phyloP scores from a whole-genome alignment of 2,888 invertebrate genomes.

The Morinoia aosen region DNA sequence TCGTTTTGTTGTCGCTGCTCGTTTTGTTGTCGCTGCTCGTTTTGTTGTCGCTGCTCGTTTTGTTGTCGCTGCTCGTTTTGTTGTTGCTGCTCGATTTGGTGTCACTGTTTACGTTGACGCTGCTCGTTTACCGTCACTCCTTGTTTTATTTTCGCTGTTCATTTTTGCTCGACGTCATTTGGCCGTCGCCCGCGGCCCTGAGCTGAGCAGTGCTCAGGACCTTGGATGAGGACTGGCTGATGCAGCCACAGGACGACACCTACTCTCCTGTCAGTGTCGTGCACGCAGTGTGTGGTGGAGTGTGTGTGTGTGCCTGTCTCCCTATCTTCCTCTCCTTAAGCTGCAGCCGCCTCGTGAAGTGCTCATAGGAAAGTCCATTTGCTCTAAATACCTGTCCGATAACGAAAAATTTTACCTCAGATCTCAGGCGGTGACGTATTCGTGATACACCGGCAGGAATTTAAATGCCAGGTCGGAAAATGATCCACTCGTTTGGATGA shows the following conservation, averaged over 20 bases:
- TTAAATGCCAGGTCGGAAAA: slow-evolving; percentile 12
- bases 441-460: not conserved
- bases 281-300: not conserved
- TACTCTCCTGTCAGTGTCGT: not conserved
- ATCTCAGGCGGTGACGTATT: not conserved
- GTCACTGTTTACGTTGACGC: not conserved
- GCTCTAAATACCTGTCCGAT: not conserved
- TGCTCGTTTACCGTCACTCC: no score
- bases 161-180: not conserved
- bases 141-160: not conserved
- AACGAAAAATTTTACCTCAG: not conserved
- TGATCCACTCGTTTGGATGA: slow-evolving; percentile 3
- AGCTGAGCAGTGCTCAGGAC: not conserved
- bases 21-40: no score
- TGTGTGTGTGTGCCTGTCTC: not conserved
- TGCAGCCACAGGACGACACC: not conserved
- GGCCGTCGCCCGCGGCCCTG: not conserved
- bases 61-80: no score
- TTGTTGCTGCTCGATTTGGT: not conserved
- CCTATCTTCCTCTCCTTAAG: not conserved
- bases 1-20: not conserved
- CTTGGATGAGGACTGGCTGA: not conserved
- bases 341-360: not conserved
- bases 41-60: no score
- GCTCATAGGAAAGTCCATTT: not conserved